Conservation (phyloP, 2,888 invertebrate species). For the Pachycephus smyrnensis region DNA sequence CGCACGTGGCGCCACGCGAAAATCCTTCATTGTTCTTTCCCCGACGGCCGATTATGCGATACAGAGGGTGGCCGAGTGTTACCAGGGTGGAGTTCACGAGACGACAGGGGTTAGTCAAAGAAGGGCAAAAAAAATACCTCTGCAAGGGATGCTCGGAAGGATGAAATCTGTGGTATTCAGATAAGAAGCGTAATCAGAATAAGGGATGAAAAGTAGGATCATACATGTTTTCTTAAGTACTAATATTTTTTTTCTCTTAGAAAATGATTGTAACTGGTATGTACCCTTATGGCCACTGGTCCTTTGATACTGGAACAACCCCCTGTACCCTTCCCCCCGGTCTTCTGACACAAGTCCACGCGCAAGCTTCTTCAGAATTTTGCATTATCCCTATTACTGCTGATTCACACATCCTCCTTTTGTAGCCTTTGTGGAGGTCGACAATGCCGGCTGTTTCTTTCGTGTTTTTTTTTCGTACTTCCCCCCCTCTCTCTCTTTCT, state of each 20-base stretch:
- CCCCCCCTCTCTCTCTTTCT: slow-evolving; percentile 11
- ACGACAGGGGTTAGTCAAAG: not conserved
- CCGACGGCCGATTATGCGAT: not conserved
- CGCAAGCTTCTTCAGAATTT: slow-evolving; percentile 50
- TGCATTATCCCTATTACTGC: slow-evolving; percentile 65
- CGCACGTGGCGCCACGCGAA: not conserved
- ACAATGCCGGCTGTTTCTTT: slow-evolving; percentile 55
- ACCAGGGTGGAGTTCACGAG: not conserved
- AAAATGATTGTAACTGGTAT: not conserved
- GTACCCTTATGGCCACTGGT: not conserved
- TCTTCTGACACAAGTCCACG: not conserved
- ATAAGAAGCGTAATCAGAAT: not conserved
- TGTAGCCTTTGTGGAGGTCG: slow-evolving; percentile 60
- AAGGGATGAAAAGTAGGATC: not conserved
- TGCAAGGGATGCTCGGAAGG: not conserved
- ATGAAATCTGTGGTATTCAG: not conserved
- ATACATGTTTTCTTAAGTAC: not conserved
- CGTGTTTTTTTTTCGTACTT: slow-evolving; percentile 30
- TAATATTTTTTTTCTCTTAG: too few species aligned
- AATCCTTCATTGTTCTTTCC: not conserved
- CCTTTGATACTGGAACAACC: not conserved
- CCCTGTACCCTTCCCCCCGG: not conserved
- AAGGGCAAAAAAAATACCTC: not conserved
- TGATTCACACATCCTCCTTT: slow-evolving; percentile 64
- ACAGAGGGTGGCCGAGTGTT: not conserved